Percentiles rank a stretch among this genome's conserved stretches.
These are phyloP conservation scores for Geococcyx californianus DNA, from an alignment of 2,113 vertebrate species.

Conservation along the genomic window DNA sequence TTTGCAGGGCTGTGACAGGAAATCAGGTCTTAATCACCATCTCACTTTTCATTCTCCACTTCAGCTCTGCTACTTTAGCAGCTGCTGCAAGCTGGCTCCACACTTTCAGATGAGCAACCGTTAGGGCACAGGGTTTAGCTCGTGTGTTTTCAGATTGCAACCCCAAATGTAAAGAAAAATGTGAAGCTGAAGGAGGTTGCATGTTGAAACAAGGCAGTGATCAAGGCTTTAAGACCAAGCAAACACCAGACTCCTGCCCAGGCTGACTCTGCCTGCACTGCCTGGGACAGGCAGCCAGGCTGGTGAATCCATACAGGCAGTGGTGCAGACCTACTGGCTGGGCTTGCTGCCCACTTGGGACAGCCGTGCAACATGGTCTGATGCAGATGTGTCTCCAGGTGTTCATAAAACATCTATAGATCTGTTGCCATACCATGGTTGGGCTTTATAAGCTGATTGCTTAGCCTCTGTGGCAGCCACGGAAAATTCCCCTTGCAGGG, in stretches of 20 bases:
- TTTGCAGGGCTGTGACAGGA: background rate
- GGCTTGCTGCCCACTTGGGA: background rate
- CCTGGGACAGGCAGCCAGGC: background rate
- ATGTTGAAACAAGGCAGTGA: background rate
- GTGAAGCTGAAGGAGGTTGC: background rate
- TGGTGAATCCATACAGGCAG: background rate
- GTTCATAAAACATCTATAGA: background rate
- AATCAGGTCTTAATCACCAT: constrained; percentile 53
- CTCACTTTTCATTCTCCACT: constrained; percentile 59
- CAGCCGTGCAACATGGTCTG: background rate
- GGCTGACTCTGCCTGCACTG: background rate
- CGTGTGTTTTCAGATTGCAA: background rate
- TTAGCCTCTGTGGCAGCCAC: background rate
- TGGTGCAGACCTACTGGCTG: background rate
- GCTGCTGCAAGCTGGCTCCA: constrained; percentile 17
- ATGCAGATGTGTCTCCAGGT: constrained; percentile 37
- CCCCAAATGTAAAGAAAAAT: background rate
- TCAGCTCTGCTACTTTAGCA: constrained; percentile 53
- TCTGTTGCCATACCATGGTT: background rate
- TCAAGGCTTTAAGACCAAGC: background rate
- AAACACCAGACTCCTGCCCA: background rate
- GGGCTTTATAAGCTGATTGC: background rate
- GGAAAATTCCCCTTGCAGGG: background rate
- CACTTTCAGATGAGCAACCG: background rate
- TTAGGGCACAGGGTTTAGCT: background rate